phyloP scores from a whole-genome alignment of 1,140 invertebrate species.

The Eufriesea mexicana region DNA sequence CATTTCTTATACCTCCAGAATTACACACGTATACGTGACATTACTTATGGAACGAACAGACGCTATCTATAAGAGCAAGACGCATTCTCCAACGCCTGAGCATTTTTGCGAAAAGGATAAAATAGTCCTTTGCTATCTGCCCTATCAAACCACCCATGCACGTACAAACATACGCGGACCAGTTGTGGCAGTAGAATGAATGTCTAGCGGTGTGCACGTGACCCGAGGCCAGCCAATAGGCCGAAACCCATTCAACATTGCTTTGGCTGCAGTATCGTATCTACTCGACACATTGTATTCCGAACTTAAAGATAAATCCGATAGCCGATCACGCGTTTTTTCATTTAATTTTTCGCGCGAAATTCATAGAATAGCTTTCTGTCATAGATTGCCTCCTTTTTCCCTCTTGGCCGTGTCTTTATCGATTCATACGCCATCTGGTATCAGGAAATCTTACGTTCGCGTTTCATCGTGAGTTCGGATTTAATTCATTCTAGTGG shows the following conservation, averaged over 20 bases:
- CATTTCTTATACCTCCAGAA: too few species aligned
- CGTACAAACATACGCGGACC: conserved; percentile 55
- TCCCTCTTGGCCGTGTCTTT: background rate
- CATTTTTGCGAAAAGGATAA: background rate
- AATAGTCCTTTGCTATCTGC: background rate
- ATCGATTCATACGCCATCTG: conserved; percentile 2
- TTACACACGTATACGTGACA: too few species aligned
- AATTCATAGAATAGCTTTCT: background rate
- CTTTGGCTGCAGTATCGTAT: conserved; percentile 56
- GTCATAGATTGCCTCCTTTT: background rate
- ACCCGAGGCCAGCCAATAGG: conserved; percentile 66
- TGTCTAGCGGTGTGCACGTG: conserved; percentile 64
- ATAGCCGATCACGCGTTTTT: background rate
- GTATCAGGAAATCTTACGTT: background rate
- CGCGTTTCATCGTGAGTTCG: background rate
- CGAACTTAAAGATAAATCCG: conserved; percentile 18
- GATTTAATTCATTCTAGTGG: background rate
- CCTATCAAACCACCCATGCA: conserved; percentile 28
- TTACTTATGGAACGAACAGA: too few species aligned
- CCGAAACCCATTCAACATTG: conserved; percentile 64
- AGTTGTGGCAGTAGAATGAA: conserved; percentile 68
- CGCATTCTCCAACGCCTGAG: background rate
- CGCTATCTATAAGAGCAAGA: background rate
- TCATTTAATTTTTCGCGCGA: background rate
- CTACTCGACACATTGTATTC: background rate